Evolutionary conservation across 2,888 invertebrate species (phyloP), one percentile per base, ranked within the genome.

Genomic region (Nemurella pictetii): DNA sequence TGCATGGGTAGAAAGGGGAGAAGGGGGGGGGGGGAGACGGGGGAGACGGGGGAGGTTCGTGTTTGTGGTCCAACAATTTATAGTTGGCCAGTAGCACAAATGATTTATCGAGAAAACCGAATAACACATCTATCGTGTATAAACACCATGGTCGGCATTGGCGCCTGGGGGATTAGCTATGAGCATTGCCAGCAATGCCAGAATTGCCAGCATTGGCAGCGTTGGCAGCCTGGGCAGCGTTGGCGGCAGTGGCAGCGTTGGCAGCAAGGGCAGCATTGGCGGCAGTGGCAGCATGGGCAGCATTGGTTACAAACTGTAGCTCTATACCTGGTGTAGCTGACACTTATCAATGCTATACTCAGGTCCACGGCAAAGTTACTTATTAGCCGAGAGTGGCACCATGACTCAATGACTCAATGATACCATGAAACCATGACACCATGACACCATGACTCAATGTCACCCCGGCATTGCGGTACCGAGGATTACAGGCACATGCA

Each of bases 51-150:
- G 35, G 80, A n/a, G 82, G 9, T 29, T 27, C 82, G 12, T 82
- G 82, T 82, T 82, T 82, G 82, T 72, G 82, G 82, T 82, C 72
- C 82, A 82, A 29, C 27, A 82, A 82, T 82, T 82, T 82, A 82
- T 82, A 55, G 82, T 82, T 28, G 72, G 73, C 82, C 82, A 82
- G 82, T 82, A 82, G 55, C 55, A 55, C 82, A 82, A 82, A 82
- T 82, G 82, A 82, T 82, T 82, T 82, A 82, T 82, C 55, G 82
- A 82, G 82, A 82, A 82, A 82, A 82, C 82, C 72, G 55, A 82
- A 82, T 82, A 82, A 82, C 82, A 82, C 82, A 82, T 82, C 82
- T 82, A 82, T 82, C 82, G 55, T 72, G 25, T 82, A 82, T 55
- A 82, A 82, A 82, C 82, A 82, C 82, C 72, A 82, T 15, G 4